Base-by-base conservation (phyloP, 2,113 vertebrate genomes). In the Takifugu flavidus region DNA sequence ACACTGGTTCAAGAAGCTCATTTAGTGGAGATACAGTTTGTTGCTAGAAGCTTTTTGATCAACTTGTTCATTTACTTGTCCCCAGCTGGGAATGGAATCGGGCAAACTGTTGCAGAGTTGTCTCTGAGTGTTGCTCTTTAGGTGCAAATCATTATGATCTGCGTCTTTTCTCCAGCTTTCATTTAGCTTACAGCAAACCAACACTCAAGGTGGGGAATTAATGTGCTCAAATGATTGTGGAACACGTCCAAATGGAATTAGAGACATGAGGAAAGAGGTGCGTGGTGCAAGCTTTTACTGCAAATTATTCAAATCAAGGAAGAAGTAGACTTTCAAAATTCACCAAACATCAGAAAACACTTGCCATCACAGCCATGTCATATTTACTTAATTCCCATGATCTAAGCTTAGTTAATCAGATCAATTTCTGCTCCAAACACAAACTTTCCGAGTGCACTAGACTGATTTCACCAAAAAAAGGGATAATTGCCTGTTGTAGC, bases 401-500 rank as follows among this genome's bases (percentile, higher is more conserved):
- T 74, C 56, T 25, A 15, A 74, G 61, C 59, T 58, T 53, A 69
- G 63, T 63, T 73, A 13, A 60, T 53, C 74, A 53, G 58, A 34
- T 47, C 1, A 52, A 5, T 26, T 52, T 13, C 26, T 39, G 34
- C 34, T 39, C 34, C 34, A 39, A 26, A 27, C 10, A 53, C 44
- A 20, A 3, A 13, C 46, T 34, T 70, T 72, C 65, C 29, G 59
- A 12, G 50, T 64, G 60, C 43, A 56, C 50, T 58, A 39, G 45
- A 78, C 67, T 74, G 69, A 76, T 72, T 71, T 45, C 27, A 8
- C 44, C 52, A 25, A 47, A 13, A 70, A 61, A 68, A 62, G 50
- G 58, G 72, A 67, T 82, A 85, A 80, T 82, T 80, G 72, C 42
- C 42, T 49, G 49, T 59, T 72, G 72, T 54, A 54, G 61, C 45